Conservation (phyloP, 2,888 invertebrate species). For the Flexamia atlantica region DNA sequence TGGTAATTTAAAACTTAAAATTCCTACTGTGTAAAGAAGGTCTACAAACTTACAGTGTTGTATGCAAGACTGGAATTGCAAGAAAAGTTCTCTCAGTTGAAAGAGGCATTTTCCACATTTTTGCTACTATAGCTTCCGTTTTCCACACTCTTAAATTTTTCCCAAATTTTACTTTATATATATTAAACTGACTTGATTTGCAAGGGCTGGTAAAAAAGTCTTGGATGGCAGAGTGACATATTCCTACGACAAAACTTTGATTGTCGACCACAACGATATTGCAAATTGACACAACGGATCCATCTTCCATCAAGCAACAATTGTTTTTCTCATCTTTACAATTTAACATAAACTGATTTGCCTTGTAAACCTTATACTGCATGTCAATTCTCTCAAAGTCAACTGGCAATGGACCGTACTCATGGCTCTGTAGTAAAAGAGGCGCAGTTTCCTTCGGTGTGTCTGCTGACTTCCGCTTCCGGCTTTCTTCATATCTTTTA, state of each 20-base stretch:
- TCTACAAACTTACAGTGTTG: background rate
- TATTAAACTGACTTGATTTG: conserved; percentile 21
- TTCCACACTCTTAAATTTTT: conserved; percentile 11
- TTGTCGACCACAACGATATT: conserved; percentile 19
- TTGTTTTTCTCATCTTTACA: conserved; percentile 28
- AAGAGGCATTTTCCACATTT: conserved; percentile 55
- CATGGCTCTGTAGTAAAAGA: background rate
- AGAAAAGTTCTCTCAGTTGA: background rate
- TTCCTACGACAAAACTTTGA: conserved; percentile 19
- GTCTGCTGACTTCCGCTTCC: background rate
- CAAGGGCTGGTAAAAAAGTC: conserved; percentile 24
- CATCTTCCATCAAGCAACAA: conserved; percentile 50
- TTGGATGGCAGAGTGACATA: background rate
- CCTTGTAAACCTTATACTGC: conserved; percentile 11
- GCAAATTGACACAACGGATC: background rate
- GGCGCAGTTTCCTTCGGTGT: background rate
- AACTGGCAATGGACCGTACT: conserved; percentile 16
- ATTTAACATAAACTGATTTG: conserved; percentile 12
- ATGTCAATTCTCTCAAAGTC: background rate
- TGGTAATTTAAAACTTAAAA: background rate
- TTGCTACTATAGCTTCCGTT: conserved; percentile 3
- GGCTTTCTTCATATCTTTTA: conserved; percentile 40
- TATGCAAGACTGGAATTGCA: conserved; percentile 34
- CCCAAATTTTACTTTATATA: conserved; percentile 15
- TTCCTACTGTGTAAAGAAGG: background rate